Evolutionary conservation across 2,113 vertebrate species (phyloP), one percentile per base, ranked within the genome.

Genomic region (Plectropomus leopardus): DNA sequence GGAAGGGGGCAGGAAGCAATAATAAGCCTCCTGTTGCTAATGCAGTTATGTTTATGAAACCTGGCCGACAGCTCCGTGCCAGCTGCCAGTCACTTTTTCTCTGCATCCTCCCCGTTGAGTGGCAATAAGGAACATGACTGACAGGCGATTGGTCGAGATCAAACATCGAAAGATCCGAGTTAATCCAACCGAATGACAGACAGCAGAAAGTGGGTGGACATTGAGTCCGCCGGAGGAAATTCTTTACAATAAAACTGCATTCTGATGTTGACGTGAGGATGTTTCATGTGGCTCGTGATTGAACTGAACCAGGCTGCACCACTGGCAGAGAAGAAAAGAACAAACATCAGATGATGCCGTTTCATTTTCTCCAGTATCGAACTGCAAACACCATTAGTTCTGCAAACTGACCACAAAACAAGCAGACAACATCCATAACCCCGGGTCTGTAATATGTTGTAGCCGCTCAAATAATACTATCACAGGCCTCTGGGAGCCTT

Each of bases 331-430:
- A 67, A 50, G 61, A 72, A 60, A 80, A n/a, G 79, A 83, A 87
- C 85, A 87, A 80, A 88, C 79, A 77, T 72, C 48, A 76, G 42
- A 82, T 70, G 73, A 74, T 40, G 78, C 72, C 73, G 80, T 84
- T 89, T 90, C 59, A 74, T 84, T 84, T 89, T 74, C 73, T 75
- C 16, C 23, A 3, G 60, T 86, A 82, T 90, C 81, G 78, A 87
- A 89, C 72, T 13, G 50, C 79, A 92, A 93, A 92, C 84, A 79
- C 60, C 77, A 90, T 92, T 91, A 90, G 90, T 85, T 90, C 84
- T 88, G 76, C 83, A 89, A 91, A 90, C 81, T 85, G 84, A 78
- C 86, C 86, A 72, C 82, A 68, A 79, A 90, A 87, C 87, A 89
- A 88, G 83, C 88, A 81, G 74, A 78, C 76, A 57, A 59, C 88